Evolutionary conservation across 2,797 vertebrate genomes (phyloP), one percentile per base, ranked within the genome.

Genomic region (Melopsittacus undulatus): DNA sequence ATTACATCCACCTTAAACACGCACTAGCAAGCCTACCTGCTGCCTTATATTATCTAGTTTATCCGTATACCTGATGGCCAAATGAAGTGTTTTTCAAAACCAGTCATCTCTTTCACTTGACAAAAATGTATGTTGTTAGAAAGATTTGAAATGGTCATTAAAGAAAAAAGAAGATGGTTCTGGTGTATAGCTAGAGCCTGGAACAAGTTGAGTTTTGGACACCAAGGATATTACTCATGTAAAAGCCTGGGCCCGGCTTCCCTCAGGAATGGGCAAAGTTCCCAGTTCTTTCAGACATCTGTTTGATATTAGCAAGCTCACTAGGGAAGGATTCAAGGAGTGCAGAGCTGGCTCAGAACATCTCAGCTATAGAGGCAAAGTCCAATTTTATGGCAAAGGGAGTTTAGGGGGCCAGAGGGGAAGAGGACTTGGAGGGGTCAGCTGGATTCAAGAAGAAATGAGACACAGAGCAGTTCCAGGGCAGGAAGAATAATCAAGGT

Each of bases 261-360:
- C 86, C 90, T 90, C 54, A 94, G 80, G 79, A 95, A 61, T 20
- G 62, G 95, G 96, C 94, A 92, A 81, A 84, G 63, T 93, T 97
- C 96, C 94, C 94, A 95, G 83, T 56, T 91, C 88, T 45, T 90
- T 83, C 67, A 89, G 80, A 95, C 96, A 96, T 97, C 95, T 94
- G 94, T 94, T 96, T 94, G 90, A 84, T 82, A 95, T 97, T 96
- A 95, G 63, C 40, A 82, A 67, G 66, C 30, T 90, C 83, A 63
- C 80, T 68, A 52, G 93, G 86, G 92, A 95, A 93, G 18, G 78
- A 91, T 82, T 92, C 84, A 80, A 94, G 83, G 56, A 96, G 83
- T 10, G 59, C 59, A 76, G 66, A 79, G 67, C 94, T 90, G 74
- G 76, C 90, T 95, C 40, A 75, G 63, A 83, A 43, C 3, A 1